Evolutionary conservation across 2,888 invertebrate genomes (phyloP), one percentile per base, ranked within the genome.

Genomic region (Cylloceria caligata): DNA sequence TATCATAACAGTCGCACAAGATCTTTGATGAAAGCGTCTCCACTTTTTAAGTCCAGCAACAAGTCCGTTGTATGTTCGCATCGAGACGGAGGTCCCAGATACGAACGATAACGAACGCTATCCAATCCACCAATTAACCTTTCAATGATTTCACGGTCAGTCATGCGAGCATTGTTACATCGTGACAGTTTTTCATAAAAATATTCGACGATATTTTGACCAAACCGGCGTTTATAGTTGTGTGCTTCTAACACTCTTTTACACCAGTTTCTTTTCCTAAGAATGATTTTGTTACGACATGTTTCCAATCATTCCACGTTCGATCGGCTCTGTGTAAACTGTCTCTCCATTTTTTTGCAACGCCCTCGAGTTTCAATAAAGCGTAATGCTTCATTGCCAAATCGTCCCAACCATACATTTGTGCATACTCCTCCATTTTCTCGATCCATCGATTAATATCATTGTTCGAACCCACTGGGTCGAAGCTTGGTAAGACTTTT

Each of bases 141-240:
- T 27, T 86, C 84, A 19, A 85, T 76, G n/a, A n/a, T n/a, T n/a
- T n/a, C n/a, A 57, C 45, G 19, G 55, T 87, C 86, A 69, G 9
- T 57, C 86, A 87, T 86, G 1, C 49, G 75, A 9, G 86, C 86
- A 42, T 84, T 85, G 27, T 85, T 85, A 39, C 86, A 87, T 4
- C 49, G 49, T 19, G 49, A 49, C 7, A 49, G 7, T 21, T 49
- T 49, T 49, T 49, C 49, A 19, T 49, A 49, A 49, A 49, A 49
- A n/a, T 49, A 49, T 21, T 49, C 49, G 7, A 49, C 49, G 21
- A 49, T 49, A 21, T 49, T 49, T 49, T 49, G 49, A 2, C 49
- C 16, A 19, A 19, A 49, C 21, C 1, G n/a, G 7, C 49, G 49
- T 49, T 49, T 49, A 16, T 49, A 49, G 21, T 78, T 82, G 68